Base-by-base conservation (phyloP, 2,797 vertebrate species). In the Salmo trutta region DNA sequence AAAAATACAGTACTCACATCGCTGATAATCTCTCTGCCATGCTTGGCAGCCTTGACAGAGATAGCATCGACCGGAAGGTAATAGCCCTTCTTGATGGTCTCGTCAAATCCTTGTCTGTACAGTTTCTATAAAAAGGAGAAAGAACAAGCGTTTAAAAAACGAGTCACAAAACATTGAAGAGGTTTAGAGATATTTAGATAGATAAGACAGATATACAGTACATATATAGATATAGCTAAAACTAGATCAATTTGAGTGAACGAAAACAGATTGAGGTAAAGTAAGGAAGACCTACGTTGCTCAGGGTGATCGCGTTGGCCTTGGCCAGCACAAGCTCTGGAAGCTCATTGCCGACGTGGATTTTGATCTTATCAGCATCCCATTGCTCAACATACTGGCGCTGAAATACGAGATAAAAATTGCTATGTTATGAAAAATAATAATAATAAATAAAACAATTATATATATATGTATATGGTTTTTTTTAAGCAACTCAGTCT, bases 231-330 rank as follows among this genome's bases (percentile, higher is more conserved):
- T 62, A 47, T 64, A 19, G 14, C 27, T 27, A 5, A 24, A 33
- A 47, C 21, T 64, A 16, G 2, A 7, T 15, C 8, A 64, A 24
- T 6, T 29, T 12, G 41, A 47, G 41, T 47, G 2, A 47, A 47
- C 3, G 2, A 47, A 14, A 47, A 47, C 41, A 47, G 10, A 12
- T 47, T 47, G 56, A 29, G 27, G 65, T 72, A n/a, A 72, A 27
- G 41, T 47, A 47, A 47, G 41, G 62, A 77, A 41, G 16, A 79
- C 87, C 74, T 79, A 98, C 96, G 89, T 79, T 87, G 47, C 96
- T 97, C 83, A 95, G 95, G 92, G 96, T 97, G 16, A 93, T 81
- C 51, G 90, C 93, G 77, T 98, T 98, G 83, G 95, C 94, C 65
- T 93, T 93, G 4, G 93, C 93, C 53, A 75, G 15, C 24, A 65